Evolutionary conservation across 2,797 vertebrate species (phyloP).

Genomic region (Sphaeramia orbicularis): DNA sequence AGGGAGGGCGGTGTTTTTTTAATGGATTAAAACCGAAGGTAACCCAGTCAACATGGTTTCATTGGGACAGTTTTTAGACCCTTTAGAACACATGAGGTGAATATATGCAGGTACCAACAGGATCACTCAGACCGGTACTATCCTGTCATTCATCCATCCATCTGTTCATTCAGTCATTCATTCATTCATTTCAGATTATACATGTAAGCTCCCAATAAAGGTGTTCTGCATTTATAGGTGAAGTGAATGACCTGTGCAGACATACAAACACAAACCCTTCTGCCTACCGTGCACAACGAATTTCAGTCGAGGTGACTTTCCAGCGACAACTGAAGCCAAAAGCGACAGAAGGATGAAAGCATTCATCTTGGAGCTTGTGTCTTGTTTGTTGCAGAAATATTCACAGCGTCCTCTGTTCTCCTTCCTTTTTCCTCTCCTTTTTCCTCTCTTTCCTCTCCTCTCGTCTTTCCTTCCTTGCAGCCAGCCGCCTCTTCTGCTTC

Average conservation of each 20-base stretch:
- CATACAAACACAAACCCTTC: too few species aligned
- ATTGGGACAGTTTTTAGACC: not conserved
- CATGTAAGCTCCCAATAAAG: too few species aligned
- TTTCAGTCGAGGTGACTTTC: conserved; percentile 86
- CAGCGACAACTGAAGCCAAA: conserved; percentile 71
- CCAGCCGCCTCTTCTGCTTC: too few species aligned
- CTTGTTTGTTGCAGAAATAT: too few species aligned
- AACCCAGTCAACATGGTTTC: conserved; percentile 9
- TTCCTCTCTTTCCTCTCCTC: too few species aligned
- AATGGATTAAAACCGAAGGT: conserved; percentile 45
- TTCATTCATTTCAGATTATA: too few species aligned
- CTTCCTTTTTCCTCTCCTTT: too few species aligned
- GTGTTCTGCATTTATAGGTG: too few species aligned
- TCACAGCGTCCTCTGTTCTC: too few species aligned
- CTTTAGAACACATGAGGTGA: not conserved
- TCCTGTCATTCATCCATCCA: not conserved
- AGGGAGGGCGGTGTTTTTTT: conserved; percentile 34
- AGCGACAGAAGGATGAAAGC: conserved; percentile 71
- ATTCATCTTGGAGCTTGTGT: conserved; percentile 77
- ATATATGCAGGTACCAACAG: conserved; percentile 2
- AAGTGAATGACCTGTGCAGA: too few species aligned
- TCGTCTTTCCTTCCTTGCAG: too few species aligned
- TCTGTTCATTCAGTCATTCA: not conserved
- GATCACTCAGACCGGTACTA: too few species aligned
- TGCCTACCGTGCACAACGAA: conserved; percentile 85